Percentiles rank a stretch among this genome's conserved stretches.
Evolutionary conservation across 2,113 vertebrate genomes (phyloP).

Genomic region (Leptobrachium leishanense): DNA sequence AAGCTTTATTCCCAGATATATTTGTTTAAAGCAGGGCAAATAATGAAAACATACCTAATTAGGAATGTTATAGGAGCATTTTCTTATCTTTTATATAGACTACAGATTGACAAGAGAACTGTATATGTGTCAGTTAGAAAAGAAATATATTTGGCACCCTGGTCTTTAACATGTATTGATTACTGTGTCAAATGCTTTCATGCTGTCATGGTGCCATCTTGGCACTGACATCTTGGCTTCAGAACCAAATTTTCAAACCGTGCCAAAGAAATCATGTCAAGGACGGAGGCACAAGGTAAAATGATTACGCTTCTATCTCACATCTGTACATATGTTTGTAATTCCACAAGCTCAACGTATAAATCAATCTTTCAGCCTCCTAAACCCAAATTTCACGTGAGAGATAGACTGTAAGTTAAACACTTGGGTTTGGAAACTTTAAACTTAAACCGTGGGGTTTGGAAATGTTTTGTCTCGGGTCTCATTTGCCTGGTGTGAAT

Average conservation of each 20-base stretch:
- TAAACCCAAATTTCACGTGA: background rate
- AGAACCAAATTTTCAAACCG: background rate
- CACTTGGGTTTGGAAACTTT: background rate
- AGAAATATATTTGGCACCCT: no score
- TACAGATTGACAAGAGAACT: no score
- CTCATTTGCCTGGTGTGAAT: conserved; percentile 1
- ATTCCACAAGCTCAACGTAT: background rate
- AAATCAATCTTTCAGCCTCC: background rate
- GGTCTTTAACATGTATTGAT: no score
- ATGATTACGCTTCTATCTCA: background rate
- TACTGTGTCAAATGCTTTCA: no score
- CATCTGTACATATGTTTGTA: background rate
- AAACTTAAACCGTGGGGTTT: background rate
- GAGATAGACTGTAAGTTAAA: background rate
- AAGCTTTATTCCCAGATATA: no score
- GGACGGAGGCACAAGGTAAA: background rate
- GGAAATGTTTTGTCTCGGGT: background rate
- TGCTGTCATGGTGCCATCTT: no score
- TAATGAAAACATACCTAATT: no score
- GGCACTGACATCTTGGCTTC: no score
- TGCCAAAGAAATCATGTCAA: background rate
- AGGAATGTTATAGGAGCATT: no score
- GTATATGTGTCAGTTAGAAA: no score
- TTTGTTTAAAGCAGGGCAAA: no score
- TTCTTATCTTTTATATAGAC: no score